Conservation (phyloP, 2,113 vertebrate genomes). For the Fulica atra region DNA sequence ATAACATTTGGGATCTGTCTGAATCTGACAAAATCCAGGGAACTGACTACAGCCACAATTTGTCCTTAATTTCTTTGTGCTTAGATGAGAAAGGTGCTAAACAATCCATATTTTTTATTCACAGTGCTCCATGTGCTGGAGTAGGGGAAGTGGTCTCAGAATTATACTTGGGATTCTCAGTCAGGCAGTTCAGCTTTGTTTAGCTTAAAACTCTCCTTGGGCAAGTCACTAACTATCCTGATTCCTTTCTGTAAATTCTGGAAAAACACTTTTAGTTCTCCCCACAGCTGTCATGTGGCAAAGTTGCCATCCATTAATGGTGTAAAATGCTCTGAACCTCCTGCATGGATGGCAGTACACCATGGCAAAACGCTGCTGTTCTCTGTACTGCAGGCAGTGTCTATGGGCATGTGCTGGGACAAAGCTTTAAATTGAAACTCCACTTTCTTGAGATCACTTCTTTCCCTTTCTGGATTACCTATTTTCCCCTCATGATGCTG, state of each 20-base stretch:
- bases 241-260: not conserved
- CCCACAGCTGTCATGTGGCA: not conserved
- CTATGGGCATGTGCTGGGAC: not conserved
- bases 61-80: conserved; percentile 7
- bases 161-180: not conserved
- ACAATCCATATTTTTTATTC: conserved; percentile 23
- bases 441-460: not conserved
- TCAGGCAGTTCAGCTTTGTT: not conserved
- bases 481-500: not conserved
- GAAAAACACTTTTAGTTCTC: not conserved
- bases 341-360: not conserved
- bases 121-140: not conserved
- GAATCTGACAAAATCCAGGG: conserved; percentile 53
- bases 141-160: not conserved
- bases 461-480: not conserved
- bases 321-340: not conserved
- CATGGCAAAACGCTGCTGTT: not conserved
- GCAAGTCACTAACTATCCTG: not conserved
- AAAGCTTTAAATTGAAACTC: not conserved
- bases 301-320: not conserved
- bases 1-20: conserved; percentile 36
- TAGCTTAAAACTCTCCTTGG: not conserved
- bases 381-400: not conserved
- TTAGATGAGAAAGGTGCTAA: not conserved
- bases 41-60: not conserved